Base-by-base conservation (phyloP, 1,140 invertebrate genomes). In the Lineus longissimus region DNA sequence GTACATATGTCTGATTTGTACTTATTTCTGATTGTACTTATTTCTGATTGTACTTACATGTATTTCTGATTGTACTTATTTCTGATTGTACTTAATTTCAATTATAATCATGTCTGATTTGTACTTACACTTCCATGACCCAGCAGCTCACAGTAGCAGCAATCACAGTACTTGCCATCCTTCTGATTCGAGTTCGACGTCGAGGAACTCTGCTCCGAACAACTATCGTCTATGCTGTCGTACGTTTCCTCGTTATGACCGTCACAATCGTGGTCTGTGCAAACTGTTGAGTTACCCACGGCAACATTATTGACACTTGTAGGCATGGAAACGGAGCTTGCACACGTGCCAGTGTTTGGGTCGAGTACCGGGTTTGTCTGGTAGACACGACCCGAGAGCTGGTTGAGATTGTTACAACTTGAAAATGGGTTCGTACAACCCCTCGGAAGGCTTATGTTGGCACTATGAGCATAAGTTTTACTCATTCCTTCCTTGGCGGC, bases 61-160 rank as follows among this genome's bases (percentile, higher is more conserved):
- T 59, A 1, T 1, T 25, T 40, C 0, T 43, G 41, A 43, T 43
- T 11, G 41, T n/a, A 11, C 41, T 13, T 11, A 43, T 11, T 43
- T 11, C 41, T n/a, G 41, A 13, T 43, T 43, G 11, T n/a, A 43
- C 41, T 13, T 13, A 43, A 43, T n/a, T n/a, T n/a, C n/a, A n/a
- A n/a, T 11, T 15, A 15, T 17, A 55, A 13, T 25, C 15, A 17
- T 15, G 22, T 17, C 54, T 55, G 22, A 25, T 15, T 55, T 15
- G 23, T 25, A 23, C 27, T 85, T 76, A 88, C 86, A 75, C 86
- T 84, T 41, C 86, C 86, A 76, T 88, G 88, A 2, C 88, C 88
- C 78, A 89, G 89, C 59, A 89, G 87, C 80, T 89, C 87, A 75
- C 88, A 89, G 73, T 88, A 89, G 75, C 88, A 89, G 78, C 88